phyloP scores from a whole-genome alignment of 2,113 vertebrate genomes.

The Takifugu flavidus region DNA sequence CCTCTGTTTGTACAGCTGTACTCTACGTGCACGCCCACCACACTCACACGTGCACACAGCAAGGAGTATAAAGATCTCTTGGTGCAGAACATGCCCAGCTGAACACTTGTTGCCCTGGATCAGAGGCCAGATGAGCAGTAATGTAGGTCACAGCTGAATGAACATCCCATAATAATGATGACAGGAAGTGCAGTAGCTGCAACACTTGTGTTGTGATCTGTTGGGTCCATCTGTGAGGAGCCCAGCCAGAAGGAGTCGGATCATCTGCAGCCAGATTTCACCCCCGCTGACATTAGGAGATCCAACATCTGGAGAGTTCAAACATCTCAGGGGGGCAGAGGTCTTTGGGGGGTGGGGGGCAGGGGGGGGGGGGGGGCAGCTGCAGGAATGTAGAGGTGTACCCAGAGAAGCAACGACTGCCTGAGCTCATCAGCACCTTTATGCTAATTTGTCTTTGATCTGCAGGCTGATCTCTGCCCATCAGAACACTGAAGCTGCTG shows the following conservation, averaged over 20 bases:
- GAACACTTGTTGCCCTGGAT: constrained; percentile 16
- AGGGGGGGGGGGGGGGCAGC: constrained; percentile 19
- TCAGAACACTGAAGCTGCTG: background rate
- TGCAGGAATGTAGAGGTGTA: constrained; percentile 73
- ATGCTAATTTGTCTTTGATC: constrained; percentile 36
- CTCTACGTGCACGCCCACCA: constrained; percentile 6
- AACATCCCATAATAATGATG: background rate
- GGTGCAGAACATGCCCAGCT: background rate
- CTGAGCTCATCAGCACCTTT: constrained; percentile 59
- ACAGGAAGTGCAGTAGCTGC: background rate
- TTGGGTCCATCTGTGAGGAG: background rate
- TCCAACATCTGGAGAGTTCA: too few species aligned
- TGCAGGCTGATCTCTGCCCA: constrained; percentile 1
- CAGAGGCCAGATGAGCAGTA: constrained; percentile 14
- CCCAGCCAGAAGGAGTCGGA: background rate
- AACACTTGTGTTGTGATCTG: too few species aligned
- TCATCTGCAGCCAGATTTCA: background rate
- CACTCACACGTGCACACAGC: constrained; percentile 12
- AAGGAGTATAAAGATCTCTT: background rate
- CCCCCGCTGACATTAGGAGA: too few species aligned
- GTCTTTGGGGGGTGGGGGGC: background rate
- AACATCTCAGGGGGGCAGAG: too few species aligned
- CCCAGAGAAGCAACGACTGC: constrained; percentile 60
- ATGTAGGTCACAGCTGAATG: constrained; percentile 11
- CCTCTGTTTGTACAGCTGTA: too few species aligned